Percentiles rank a stretch among this genome's conserved stretches.
These are phyloP conservation scores for Gallinago paraguaiae DNA, from an alignment of 2,113 vertebrate species.

Conservation along the genomic window DNA sequence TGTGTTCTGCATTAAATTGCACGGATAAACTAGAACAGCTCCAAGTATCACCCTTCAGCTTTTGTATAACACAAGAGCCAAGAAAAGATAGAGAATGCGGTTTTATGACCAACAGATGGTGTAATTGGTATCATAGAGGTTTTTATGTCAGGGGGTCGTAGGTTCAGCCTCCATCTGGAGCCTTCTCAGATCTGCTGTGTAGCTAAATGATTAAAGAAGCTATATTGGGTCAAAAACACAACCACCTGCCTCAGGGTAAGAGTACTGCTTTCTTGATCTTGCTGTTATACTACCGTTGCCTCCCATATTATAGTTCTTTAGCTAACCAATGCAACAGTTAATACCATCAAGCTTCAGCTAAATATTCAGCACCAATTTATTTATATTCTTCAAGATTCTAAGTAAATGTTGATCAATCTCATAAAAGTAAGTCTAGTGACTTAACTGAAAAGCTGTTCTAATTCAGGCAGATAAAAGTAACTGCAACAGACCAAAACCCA, in stretches of 20 bases:
- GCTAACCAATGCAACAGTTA: background rate
- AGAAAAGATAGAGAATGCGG: constrained; percentile 74
- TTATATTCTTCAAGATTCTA: background rate
- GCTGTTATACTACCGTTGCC: background rate
- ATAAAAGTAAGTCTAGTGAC: background rate
- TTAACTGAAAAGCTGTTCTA: background rate
- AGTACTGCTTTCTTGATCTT: background rate
- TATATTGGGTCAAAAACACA: constrained; percentile 55
- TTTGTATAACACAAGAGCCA: constrained; percentile 71
- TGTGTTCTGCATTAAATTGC: constrained; percentile 81
- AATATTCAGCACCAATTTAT: background rate
- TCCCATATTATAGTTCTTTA: background rate
- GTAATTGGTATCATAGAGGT: constrained; percentile 76
- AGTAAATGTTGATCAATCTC: background rate
- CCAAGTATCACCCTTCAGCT: constrained; percentile 73
- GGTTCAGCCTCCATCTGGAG: constrained; percentile 81
- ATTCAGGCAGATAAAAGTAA: background rate
- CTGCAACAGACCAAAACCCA: background rate
- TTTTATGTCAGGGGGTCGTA: constrained; percentile 73
- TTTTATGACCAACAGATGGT: constrained; percentile 84
- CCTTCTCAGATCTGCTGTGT: constrained; percentile 57
- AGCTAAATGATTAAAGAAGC: constrained; percentile 66
- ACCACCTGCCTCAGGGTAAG: constrained; percentile 55
- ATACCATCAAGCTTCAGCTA: background rate
- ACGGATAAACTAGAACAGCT: constrained; percentile 71